Conservation (phyloP, 2,888 invertebrate species). For the Neria commutata region DNA sequence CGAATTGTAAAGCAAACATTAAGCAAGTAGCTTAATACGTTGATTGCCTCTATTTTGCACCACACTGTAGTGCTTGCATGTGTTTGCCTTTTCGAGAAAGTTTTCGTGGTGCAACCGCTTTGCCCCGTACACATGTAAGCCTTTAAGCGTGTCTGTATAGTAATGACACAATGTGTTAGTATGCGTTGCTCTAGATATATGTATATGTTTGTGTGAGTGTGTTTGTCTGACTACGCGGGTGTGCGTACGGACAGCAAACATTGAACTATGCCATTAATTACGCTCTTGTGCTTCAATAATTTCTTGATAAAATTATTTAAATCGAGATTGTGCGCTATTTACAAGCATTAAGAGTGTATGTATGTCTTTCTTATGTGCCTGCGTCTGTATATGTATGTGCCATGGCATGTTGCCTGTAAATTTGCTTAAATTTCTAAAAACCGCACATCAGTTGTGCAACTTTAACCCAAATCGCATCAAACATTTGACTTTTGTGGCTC, state of each 20-base stretch:
- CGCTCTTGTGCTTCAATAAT: constrained; percentile 6
- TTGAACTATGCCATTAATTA: constrained; percentile 1
- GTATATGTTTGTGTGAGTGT: constrained; percentile 8
- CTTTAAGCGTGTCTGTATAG: not conserved
- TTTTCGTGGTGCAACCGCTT: constrained; percentile 8
- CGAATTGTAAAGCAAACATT: too few species aligned
- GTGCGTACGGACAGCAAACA: not conserved
- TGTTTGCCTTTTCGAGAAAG: too few species aligned
- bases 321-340: not conserved
- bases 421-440: not conserved
- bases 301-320: constrained; percentile 12
- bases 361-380: constrained; percentile 35
- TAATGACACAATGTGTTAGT: not conserved
- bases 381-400: constrained; percentile 36
- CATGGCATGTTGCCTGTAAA: not conserved
- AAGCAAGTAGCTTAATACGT: too few species aligned
- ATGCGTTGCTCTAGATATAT: not conserved
- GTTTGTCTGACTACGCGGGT: not conserved
- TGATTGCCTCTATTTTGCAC: too few species aligned
- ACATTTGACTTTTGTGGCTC: too few species aligned
- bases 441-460: not conserved
- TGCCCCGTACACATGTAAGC: not conserved
- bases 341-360: not conserved
- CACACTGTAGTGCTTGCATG: too few species aligned
- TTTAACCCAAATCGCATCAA: not conserved